Evolutionary conservation across 2,888 invertebrate species (phyloP), one percentile per base, ranked within the genome.

Genomic region (Lacanobia wlatinum): DNA sequence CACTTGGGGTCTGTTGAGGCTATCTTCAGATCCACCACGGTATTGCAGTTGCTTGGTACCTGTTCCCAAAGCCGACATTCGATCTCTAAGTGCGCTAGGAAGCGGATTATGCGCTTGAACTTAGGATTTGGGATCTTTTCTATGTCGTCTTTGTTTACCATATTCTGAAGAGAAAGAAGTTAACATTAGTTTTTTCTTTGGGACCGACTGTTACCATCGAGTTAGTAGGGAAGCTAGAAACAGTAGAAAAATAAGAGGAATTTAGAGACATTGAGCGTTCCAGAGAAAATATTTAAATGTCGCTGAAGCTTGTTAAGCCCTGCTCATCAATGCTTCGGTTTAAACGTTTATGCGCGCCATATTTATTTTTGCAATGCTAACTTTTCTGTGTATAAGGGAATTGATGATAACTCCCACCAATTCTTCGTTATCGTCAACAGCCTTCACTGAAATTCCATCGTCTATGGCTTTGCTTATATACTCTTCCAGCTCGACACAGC

Each of bases 1-100:
- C 70, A 70, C 14, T 71, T n/a, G 8, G 59, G 70, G 16, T 71
- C 59, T 8, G 53, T 70, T 5, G 59, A 71, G 14, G 71, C 70
- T 46, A 71, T 23, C 43, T 59, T 71, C 14, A 71, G 12, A 16
- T 70, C 59, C 6, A 71, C 59, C 8, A 71, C 9, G 16, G n/a
- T 12, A 16, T 53, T 50, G 34, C 69, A 53, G n/a, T 34, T 46
- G 16, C n/a, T 46, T 46, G 71, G 71, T n/a, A 70, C 46, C 46
- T 60, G 60, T 23, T 71, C 70, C 70, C 71, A 71, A 16, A 70
- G 46, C 38, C 38, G 53, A 23, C 46, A 14, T 16, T 72, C n/a
- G 9, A 12, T 60, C 3, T 48, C 43, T 23, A 72, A 38, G 59
- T 70, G 16, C 12, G n/a, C n/a, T 8, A 72, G 12, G 3, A 72